phyloP scores from a whole-genome alignment of 2,797 vertebrate genomes.

The Pempheris klunzingeri region DNA sequence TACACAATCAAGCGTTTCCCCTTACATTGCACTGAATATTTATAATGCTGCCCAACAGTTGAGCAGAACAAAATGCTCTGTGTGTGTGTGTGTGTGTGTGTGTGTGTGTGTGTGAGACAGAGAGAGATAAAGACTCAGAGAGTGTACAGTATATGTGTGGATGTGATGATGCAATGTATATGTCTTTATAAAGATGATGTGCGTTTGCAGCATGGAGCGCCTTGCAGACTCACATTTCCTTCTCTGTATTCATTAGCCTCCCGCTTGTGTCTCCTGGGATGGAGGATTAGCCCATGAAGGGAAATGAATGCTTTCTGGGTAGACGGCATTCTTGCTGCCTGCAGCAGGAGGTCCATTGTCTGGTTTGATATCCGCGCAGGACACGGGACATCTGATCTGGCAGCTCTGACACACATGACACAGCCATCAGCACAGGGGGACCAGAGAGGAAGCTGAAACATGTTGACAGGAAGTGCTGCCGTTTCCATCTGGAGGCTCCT shows the following conservation, averaged over 20 bases:
- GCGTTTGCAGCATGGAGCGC: slow-evolving; percentile 32
- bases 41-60: slow-evolving; percentile 25
- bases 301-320: slow-evolving; percentile 77
- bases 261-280: slow-evolving; percentile 74
- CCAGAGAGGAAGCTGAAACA: slow-evolving; percentile 56
- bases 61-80: slow-evolving; percentile 17
- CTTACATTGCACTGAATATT: slow-evolving; percentile 40
- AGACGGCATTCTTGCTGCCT: slow-evolving; percentile 59
- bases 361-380: slow-evolving; percentile 68
- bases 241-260: slow-evolving; percentile 79
- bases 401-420: slow-evolving; percentile 66
- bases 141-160: not conserved
- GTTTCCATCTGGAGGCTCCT: slow-evolving; percentile 33
- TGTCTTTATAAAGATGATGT: slow-evolving; percentile 25
- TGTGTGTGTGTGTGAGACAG: not conserved
- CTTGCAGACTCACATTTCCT: slow-evolving; percentile 73
- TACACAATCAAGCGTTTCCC: slow-evolving; percentile 13
- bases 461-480: slow-evolving; percentile 63
- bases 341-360: slow-evolving; percentile 80
- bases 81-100: not conserved
- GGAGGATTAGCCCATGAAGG: slow-evolving; percentile 76
- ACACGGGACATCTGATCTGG: slow-evolving; percentile 77
- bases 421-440: slow-evolving; percentile 43
- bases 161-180: slow-evolving; percentile 10
- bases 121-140: not conserved